Base-by-base conservation (phyloP, 30 jellyfish, hydroid and myxozoan species). In the Mastigias papua region DNA sequence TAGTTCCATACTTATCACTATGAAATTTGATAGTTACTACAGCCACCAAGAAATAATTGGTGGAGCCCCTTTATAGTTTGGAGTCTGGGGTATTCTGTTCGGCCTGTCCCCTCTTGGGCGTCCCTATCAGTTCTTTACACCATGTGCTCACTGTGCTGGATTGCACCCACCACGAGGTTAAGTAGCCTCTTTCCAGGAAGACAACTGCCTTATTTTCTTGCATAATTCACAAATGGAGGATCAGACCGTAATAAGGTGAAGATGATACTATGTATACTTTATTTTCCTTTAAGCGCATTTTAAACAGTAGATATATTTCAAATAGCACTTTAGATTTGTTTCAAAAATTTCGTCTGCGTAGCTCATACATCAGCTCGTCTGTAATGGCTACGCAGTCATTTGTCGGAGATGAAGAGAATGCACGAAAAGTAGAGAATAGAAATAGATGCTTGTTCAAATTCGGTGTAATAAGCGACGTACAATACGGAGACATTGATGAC, bases 391-490 rank as follows among this genome's bases (percentile, higher is more conserved):
- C 3, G 2, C 6, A 19, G 74, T 3, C 15, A 22, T 5, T 23
- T 15, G 42, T 58, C 21, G 70, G 70, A 58, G 70, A 28, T 17
- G 29, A 20, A 69, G 61, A 26, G 11, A 69, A 69, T 15, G 20
- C 58, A 31, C 65, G 83, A 34, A 71, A 42, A 1, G 65, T 27
- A 17, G 75, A 48, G 34, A 60, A 29, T 9, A 73, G 25, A 76
- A 80, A 51, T 25, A 60, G 67, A 1, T 75, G 86, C 2, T 67
- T 68, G 69, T 80, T 80, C 34, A 68, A 58, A 23, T 94, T 94
- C 76, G 98, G 98, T 11, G 34, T 94, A 6, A 83, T 94, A 10
- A 86, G 95, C 49, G 98, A 94, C 89, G 97, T 94, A 9, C 98
- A 94, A 62, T 89, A 76, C 68, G 97, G 94, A 0, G 84, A 94